These are phyloP conservation scores for Zaprionus lineosus DNA, from an alignment of 2,888 invertebrate genomes.

Conservation along the genomic window DNA sequence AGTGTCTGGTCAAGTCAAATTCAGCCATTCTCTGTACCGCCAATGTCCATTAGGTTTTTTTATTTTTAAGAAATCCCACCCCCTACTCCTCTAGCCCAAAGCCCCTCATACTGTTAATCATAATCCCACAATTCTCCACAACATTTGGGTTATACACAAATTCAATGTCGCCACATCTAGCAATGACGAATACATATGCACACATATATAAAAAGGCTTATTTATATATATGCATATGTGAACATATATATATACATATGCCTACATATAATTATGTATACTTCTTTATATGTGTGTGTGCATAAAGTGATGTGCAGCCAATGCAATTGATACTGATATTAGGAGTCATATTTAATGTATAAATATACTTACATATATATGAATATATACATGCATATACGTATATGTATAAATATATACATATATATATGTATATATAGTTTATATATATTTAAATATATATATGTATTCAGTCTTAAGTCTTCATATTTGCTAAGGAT, in stretches of 20 bases:
- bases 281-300: background rate
- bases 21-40: no score
- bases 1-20: no score
- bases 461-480: constrained; percentile 43
- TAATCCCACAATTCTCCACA: background rate
- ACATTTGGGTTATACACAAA: constrained; percentile 5
- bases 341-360: constrained; percentile 43
- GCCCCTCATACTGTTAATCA: background rate
- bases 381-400: constrained; percentile 8
- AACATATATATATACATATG: constrained; percentile 3
- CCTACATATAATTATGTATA: constrained; percentile 6
- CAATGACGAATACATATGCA: constrained; percentile 5
- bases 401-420: constrained; percentile 16
- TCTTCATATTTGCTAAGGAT: constrained; percentile 53
- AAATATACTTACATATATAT: background rate
- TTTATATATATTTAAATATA: constrained; percentile 10
- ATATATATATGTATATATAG: constrained; percentile 13
- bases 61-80: no score
- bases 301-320: constrained; percentile 15
- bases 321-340: constrained; percentile 37
- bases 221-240: constrained; percentile 1
- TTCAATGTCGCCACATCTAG: constrained; percentile 13
- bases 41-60: no score
- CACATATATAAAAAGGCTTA: background rate
- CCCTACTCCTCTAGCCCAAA: background rate